Evolutionary conservation across 2,113 vertebrate species (phyloP).

Genomic region (Gracilinanus agilis): DNA sequence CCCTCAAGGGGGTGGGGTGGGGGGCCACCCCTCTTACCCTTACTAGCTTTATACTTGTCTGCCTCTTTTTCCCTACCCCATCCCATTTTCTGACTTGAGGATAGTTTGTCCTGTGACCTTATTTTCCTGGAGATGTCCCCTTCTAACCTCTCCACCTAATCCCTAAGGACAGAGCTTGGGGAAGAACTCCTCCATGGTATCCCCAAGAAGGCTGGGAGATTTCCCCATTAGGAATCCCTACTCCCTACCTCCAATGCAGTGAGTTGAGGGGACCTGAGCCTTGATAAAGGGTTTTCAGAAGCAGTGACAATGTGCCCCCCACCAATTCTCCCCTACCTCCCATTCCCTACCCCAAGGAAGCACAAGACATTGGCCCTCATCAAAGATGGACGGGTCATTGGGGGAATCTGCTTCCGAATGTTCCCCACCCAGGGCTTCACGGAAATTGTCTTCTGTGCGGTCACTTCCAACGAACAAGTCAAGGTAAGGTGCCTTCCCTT

Average conservation of each 20-base stretch:
- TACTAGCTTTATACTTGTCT: not conserved
- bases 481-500: slow-evolving; percentile 87
- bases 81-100: not conserved
- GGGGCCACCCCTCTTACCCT: not conserved
- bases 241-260: no score
- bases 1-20: not conserved
- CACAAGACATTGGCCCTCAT: slow-evolving; percentile 98
- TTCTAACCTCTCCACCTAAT: not conserved
- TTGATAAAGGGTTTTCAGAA: not conserved
- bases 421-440: slow-evolving; percentile 99
- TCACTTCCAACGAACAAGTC: slow-evolving; percentile 99
- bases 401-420: slow-evolving; percentile 99
- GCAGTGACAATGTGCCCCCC: not conserved
- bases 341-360: slow-evolving; percentile 87
- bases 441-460: slow-evolving; percentile 98
- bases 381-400: slow-evolving; percentile 98
- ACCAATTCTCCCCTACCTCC: not conserved
- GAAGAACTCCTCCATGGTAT: not conserved
- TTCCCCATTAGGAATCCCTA: not conserved
- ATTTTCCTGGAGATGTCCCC: not conserved
- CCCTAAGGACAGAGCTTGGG: not conserved
- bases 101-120: not conserved
- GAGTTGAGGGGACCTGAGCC: not conserved
- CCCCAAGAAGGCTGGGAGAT: not conserved
- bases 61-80: not conserved